Conservation (phyloP, 2,888 invertebrate species). For the Chirona hameri region DNA sequence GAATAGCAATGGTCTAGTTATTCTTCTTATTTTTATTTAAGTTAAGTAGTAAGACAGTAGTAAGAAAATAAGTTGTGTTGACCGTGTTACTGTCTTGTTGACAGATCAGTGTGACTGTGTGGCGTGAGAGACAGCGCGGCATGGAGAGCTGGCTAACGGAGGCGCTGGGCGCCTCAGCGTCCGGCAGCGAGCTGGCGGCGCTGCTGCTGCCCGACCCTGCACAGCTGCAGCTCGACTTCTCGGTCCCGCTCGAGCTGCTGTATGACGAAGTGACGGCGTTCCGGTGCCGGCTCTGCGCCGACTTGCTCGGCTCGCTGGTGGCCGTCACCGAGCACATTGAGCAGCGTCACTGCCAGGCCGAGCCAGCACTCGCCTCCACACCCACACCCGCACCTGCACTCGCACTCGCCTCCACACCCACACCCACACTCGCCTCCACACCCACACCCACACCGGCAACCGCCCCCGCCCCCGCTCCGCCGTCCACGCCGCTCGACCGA, state of each 20-base stretch:
- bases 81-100: too few relatives aligned
- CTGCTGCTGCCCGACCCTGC: slow-evolving; percentile 1
- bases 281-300: neutral
- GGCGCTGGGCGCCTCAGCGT: neutral
- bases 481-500: neutral
- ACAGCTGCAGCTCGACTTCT: slow-evolving; percentile 23
- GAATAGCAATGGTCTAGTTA: too few relatives aligned
- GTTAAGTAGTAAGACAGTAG: too few relatives aligned
- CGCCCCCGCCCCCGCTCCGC: neutral
- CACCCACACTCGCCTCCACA: too few relatives aligned
- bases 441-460: too few relatives aligned
- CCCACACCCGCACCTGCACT: too few relatives aligned
- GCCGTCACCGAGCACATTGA: slow-evolving; percentile 2
- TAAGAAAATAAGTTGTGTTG: too few relatives aligned
- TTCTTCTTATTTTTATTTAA: too few relatives aligned
- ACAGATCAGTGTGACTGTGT: too few relatives aligned
- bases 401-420: too few relatives aligned
- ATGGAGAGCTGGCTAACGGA: slow-evolving; percentile 13
- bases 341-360: neutral
- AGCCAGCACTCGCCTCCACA: neutral
- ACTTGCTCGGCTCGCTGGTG: neutral
- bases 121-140: neutral
- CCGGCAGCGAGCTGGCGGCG: neutral
- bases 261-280: slow-evolving; percentile 1
- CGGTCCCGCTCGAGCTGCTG: slow-evolving; percentile 2